Base-by-base conservation (phyloP, 2,888 invertebrate species). In the Hemicrepidius hirtus region DNA sequence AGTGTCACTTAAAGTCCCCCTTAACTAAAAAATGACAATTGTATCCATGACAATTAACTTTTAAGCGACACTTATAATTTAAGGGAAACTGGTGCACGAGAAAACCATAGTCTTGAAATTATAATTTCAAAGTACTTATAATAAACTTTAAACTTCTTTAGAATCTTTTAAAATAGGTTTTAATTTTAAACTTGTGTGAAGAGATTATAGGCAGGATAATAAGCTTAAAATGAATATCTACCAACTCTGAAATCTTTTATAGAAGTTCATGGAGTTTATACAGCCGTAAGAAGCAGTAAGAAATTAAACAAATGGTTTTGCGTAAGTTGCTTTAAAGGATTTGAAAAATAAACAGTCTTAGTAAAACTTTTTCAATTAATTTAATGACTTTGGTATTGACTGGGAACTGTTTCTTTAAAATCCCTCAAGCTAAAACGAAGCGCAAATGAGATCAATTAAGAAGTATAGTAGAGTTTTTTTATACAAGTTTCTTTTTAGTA, bases 311-410 rank as follows among this genome's bases (percentile, higher is more conserved):
- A 53, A 53, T 53, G 53, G 53, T 53, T 28, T 16, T 53, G 53
- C n/a, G 32, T 53, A 53, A 53, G 53, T 53, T 53, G 20, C 28
- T 53, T 53, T n/a, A 21, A 32, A 53, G 53, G 53, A 53, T 53
- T 28, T 53, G 53, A 53, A 53, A 53, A 53, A 53, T 53, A 53
- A 53, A 53, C 53, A 53, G 53, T 53, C 53, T 53, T 53, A 53
- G 28, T 16, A n/a, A 53, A 53, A 53, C 50, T 53, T 53, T 53
- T 53, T 53, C 53, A 53, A 53, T 53, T 53, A 53, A 53, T 53
- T 53, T 53, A 53, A 53, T 53, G 53, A 53, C 53, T 53, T 53
- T 53, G 28, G 53, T 28, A 53, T 53, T 53, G 53, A 53, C 53
- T 53, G 13, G 13, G 28, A 53, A 49, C 18, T 13, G 28, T n/a